A percentile compares a stretch with the other conserved stretches of the same genome.
These are phyloP conservation scores for Chaitophorus viminalis DNA, from an alignment of 2,888 invertebrate species.

Conservation along the genomic window DNA sequence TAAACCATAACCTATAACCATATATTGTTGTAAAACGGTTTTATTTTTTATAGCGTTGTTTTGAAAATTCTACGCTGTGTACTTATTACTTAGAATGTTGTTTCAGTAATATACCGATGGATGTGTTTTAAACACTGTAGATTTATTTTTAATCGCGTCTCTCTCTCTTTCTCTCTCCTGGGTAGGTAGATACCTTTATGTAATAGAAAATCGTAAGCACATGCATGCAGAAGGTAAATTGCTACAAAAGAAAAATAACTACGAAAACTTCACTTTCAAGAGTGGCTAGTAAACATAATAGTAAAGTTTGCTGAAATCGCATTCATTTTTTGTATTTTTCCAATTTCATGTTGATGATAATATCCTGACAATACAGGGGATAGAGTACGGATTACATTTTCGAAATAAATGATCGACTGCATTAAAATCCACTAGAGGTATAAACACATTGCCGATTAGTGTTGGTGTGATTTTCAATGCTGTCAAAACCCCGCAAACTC, in stretches of 20 bases:
- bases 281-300: conserved; percentile 42
- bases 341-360: not conserved
- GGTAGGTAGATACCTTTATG: conserved; percentile 12
- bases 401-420: conserved; percentile 3
- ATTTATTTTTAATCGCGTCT: conserved; percentile 33
- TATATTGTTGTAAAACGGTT: not conserved
- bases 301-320: conserved; percentile 5
- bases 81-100: not conserved
- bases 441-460: conserved; percentile 22
- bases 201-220: conserved; percentile 13
- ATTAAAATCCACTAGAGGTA: not conserved
- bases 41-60: not conserved
- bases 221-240: not conserved
- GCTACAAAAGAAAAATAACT: not conserved
- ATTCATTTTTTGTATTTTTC: not conserved
- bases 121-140: conserved; percentile 22
- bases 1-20: no score
- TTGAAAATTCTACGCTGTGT: no score
- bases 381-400: conserved; percentile 27
- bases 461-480: conserved; percentile 27
- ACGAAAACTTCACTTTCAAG: not conserved
- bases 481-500: not conserved
- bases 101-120: conserved; percentile 30
- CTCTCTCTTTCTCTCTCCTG: no score
- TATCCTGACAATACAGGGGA: not conserved